Base-by-base conservation (phyloP, 2,113 vertebrate species). In the Triplophysa dalaica region DNA sequence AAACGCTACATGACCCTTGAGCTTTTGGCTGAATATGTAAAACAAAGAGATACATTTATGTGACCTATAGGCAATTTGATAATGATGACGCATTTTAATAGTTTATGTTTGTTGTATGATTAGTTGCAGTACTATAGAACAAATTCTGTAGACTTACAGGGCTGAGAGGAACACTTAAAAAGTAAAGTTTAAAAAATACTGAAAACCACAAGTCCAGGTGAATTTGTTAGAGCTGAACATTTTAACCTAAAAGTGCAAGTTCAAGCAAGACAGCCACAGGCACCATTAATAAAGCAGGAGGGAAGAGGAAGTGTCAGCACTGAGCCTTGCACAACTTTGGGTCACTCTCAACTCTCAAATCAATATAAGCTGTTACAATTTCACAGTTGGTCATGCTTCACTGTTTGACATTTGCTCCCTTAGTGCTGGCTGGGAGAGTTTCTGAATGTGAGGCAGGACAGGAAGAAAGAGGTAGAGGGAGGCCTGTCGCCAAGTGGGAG, bases 331-430 rank as follows among this genome's bases (percentile, higher is more conserved):
- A 65, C 68, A 67, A 56, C 52, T 60, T 54, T 50, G 77, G 72
- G 52, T 74, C 66, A 41, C 70, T 66, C 69, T 41, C 66, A 70
- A 6, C 81, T 78, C 74, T 82, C 84, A 82, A 77, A 86, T 81
- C 82, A 68, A 69, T 79, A 81, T 81, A 83, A 48, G 52, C 77
- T 85, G 88, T 85, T 87, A 68, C 45, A 80, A 82, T 86, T 76
- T 80, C 84, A 85, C 78, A 85, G 78, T 78, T 58, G 69, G 81
- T 54, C 74, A 52, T 85, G 78, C 74, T 63, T 48, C 56, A 61
- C 69, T 22, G 81, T 69, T 74, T 58, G 67, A 64, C 72, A 79
- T 52, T 82, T 82, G 61, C 61, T 76, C 70, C 76, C 52, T 78
- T 64, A 72, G 50, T 43, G 43, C 64, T 70, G 79, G 70, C 79